A percentile compares a stretch with the other conserved stretches of the same genome.
These are phyloP conservation scores for Leucoraja erinaceus DNA, from an alignment of 2,113 vertebrate species.

Conservation along the genomic window DNA sequence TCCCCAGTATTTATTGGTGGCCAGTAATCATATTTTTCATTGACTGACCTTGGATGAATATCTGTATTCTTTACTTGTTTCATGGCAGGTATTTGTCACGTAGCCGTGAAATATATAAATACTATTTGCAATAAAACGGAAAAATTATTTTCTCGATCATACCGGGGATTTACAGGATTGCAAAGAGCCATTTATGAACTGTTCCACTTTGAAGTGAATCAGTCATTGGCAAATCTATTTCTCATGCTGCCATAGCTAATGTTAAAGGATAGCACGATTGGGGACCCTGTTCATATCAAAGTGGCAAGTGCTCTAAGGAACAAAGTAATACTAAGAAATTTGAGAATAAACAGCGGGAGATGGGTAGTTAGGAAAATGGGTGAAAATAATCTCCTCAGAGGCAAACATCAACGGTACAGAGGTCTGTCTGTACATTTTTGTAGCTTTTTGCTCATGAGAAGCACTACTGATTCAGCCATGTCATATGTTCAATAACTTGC, in stretches of 20 bases:
- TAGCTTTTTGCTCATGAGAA: background rate
- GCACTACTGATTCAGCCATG: background rate
- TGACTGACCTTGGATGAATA: constrained; percentile 33
- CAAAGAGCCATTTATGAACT: constrained; percentile 13
- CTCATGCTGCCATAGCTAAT: background rate
- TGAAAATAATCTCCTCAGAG: background rate
- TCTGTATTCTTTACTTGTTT: constrained; percentile 35
- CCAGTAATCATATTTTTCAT: constrained; percentile 36
- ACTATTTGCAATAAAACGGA: constrained; percentile 26
- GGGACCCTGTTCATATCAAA: background rate
- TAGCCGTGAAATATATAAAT: constrained; percentile 31
- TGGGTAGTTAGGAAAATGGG: background rate
- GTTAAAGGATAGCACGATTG: background rate
- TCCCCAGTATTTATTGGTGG: constrained; percentile 30
- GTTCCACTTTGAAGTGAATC: constrained; percentile 30
- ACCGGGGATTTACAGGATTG: background rate
- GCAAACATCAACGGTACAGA: background rate
- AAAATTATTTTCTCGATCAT: constrained; percentile 23
- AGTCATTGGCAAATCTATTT: constrained; percentile 13
- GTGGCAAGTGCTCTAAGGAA: background rate
- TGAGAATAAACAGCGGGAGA: background rate
- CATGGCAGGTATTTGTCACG: constrained; percentile 21
- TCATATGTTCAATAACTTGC: background rate
- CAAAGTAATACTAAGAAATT: background rate
- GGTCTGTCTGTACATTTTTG: background rate